Evolutionary conservation across 2,797 vertebrate genomes (phyloP).

Genomic region (Molossus alvarezi): DNA sequence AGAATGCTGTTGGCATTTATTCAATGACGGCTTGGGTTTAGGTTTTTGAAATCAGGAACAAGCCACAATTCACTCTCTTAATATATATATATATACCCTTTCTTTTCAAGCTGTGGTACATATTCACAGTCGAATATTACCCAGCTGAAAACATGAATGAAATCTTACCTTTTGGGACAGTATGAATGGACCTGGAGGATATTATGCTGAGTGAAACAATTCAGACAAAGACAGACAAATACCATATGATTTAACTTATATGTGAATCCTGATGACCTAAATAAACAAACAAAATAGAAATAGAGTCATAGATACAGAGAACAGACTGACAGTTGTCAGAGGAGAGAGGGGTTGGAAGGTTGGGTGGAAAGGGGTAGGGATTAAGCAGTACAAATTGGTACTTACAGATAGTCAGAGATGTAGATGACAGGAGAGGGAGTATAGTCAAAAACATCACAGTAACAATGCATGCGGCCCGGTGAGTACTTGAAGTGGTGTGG

Average conservation of each 20-base stretch:
- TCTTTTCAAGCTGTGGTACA: neutral
- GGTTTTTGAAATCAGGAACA: neutral
- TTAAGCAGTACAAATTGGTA: neutral
- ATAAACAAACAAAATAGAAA: neutral
- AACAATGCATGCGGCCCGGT: neutral
- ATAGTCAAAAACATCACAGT: neutral
- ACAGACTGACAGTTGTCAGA: too few species aligned
- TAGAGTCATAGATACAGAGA: neutral
- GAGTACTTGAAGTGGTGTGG: neutral
- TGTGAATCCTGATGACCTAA: neutral
- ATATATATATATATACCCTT: neutral
- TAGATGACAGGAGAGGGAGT: neutral
- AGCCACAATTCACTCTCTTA: neutral
- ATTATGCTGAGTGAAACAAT: neutral
- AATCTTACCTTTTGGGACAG: neutral
- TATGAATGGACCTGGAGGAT: too few species aligned
- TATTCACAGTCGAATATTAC: neutral
- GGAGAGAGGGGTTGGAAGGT: too few species aligned
- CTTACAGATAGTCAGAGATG: neutral
- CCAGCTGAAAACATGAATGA: neutral
- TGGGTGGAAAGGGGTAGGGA: too few species aligned
- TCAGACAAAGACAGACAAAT: neutral
- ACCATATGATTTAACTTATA: neutral
- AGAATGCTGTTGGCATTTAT: neutral
- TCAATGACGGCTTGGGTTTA: neutral